These are phyloP conservation scores for Pangasianodon gigas DNA, from an alignment of 2,113 vertebrate species.

Conservation along the genomic window DNA sequence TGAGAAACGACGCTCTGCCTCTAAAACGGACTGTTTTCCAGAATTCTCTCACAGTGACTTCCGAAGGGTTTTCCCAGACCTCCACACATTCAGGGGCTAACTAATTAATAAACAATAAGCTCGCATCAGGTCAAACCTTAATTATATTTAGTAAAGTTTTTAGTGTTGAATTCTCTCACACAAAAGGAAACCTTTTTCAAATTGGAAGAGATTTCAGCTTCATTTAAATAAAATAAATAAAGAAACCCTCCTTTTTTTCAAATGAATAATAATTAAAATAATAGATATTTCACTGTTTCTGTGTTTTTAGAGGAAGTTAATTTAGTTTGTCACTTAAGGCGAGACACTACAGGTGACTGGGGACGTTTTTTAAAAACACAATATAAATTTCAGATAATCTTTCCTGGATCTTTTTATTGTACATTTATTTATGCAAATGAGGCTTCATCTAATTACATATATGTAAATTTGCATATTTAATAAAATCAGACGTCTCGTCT, in stretches of 20 bases:
- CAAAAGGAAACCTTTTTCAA: background rate
- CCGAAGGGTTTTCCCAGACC: background rate
- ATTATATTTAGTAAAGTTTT: background rate
- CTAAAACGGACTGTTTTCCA: too few species aligned
- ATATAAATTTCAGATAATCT: background rate
- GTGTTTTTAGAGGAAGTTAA: background rate
- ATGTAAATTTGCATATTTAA: background rate
- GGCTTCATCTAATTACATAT: background rate
- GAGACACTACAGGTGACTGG: background rate
- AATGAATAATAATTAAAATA: background rate
- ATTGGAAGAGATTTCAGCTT: background rate
- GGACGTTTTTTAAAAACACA: background rate
- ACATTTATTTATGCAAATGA: background rate
- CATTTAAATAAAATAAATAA: background rate
- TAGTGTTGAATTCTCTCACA: background rate
- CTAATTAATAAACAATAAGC: background rate
- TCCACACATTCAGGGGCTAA: background rate
- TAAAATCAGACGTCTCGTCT: background rate
- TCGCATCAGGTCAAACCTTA: background rate
- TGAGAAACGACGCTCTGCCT: too few species aligned
- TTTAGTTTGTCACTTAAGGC: background rate
- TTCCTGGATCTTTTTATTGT: background rate
- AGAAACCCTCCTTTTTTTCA: background rate
- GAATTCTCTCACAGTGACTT: too few species aligned
- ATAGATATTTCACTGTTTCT: background rate